Percentiles rank a stretch among this genome's conserved stretches.
Evolutionary conservation across 2,797 vertebrate species (phyloP).

Genomic region (Podarcis lilfordi): DNA sequence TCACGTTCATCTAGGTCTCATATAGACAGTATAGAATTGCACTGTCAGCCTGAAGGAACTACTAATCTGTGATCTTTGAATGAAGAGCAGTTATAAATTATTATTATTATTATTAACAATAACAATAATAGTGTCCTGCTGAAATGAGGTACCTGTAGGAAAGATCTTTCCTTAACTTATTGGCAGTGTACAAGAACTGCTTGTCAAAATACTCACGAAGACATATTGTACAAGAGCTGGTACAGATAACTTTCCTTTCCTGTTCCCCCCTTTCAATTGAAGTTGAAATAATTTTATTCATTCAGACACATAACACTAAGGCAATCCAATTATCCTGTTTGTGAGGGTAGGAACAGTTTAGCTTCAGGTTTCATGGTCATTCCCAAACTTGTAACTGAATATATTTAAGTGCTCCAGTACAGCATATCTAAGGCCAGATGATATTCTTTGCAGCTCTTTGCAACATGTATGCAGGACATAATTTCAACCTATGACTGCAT

Average conservation of each 20-base stretch:
- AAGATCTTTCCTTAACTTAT: not conserved
- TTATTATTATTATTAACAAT: too few relatives aligned
- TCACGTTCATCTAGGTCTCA: not conserved
- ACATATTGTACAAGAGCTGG: not conserved
- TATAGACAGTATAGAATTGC: conserved; percentile 11
- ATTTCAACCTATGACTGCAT: not conserved
- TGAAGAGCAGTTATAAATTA: too few relatives aligned
- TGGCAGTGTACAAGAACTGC: not conserved
- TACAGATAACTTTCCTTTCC: not conserved
- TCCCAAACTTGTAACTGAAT: not conserved
- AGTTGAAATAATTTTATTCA: not conserved
- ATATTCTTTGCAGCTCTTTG: not conserved
- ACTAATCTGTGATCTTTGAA: too few relatives aligned
- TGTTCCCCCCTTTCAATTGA: not conserved
- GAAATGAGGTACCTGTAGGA: not conserved
- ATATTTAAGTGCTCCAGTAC: too few relatives aligned
- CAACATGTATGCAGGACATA: not conserved
- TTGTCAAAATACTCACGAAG: not conserved
- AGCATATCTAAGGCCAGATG: not conserved
- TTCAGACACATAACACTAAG: not conserved
- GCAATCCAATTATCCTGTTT: not conserved
- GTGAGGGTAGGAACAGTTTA: too few relatives aligned
- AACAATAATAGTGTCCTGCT: not conserved
- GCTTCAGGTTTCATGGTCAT: not conserved
- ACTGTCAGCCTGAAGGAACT: not conserved